Evolutionary conservation across 1,140 invertebrate genomes (phyloP), one percentile per base, ranked within the genome.

Genomic region (Hylaeus anthracinus): DNA sequence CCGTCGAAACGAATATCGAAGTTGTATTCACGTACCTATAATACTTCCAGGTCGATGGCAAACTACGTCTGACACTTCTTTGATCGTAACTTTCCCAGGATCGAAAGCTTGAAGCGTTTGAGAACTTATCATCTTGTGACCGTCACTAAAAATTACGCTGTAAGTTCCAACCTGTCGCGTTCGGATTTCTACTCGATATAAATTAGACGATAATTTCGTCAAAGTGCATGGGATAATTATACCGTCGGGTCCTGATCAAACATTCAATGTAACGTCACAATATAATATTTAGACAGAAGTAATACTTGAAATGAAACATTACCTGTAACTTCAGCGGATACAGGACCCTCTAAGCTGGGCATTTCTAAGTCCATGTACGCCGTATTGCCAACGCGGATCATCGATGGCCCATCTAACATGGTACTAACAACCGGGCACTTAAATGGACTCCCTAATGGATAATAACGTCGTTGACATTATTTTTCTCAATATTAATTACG

Each of bases 81-180:
- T 94, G 67, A 98, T 95, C 73, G 96, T 95, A 15, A 98, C 97
- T 88, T 96, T 95, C 5, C 95, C 94, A 0, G 98, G 97, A 93
- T 99, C 98, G 78, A 98, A 97, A 0, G 97, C 97, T 89, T 98
- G 97, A 4, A 98, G 95, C 1, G 96, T 96, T 83, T 96, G 95
- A 12, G 95, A 95, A 73, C 93, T 94, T 37, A 96, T 94, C 4
- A 94, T 89, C 63, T 94, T 93, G 10, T 94, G 93, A 53, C 94
- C 92, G 66, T 95, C 94, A 26, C 93, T 93, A 55, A 95, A 94
- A 55, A 92, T 91, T 65, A 96, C 93, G 45, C 93, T 95, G 85
- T 96, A 95, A 3, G 92, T 94, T 12, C 96, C 96, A 37, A 96
- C 95, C 79, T 95, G 91, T 71, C 94, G 92, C 0, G 95, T 94